Base-by-base conservation (phyloP, 2,888 invertebrate genomes). In the Chouioia cunea region DNA sequence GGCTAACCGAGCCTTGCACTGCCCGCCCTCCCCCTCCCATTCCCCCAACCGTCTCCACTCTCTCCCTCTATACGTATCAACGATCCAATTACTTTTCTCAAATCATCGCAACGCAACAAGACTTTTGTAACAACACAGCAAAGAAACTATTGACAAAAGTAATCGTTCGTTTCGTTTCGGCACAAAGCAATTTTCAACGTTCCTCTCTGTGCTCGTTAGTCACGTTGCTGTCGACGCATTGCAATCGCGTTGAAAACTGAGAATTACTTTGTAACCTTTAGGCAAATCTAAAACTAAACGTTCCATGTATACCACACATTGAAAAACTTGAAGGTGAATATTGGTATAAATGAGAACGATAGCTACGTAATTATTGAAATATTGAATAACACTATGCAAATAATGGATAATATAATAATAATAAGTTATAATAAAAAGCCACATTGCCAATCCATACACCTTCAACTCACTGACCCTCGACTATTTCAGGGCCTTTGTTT, bases 401-500 rank as follows among this genome's bases (percentile, higher is more conserved):
- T 36, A 65, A 68, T 43, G 58, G 64, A 71, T 64, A 15, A 54
- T 70, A 57, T 60, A 58, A 48, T 53, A 47, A 64, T 48, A 63
- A 54, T 60, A 70, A 69, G n/a, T n/a, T 56, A 66, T 70, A 70
- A 46, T 59, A 64, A 54, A 70, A 59, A 71, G 57, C 60, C 70
- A 74, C 64, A 66, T 70, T 70, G 67, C 67, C 64, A 70, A 72
- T 65, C 69, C 67, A 67, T 70, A 72, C 62, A 74, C 67, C 64
- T 70, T 73, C 50, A 22, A 66, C 65, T 67, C 23, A 50, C 65
- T 36, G 15, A 54, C 36, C 46, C 56, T 53, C 54, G 46, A 60
- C 44, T 50, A 48, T 63, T 20, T 46, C 23, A 22, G n/a, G 48
- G 44, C 27, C 59, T 16, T 20, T 48, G 62, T 66, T 44, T n/a